Percentiles rank a stretch among this genome's conserved stretches.
These are phyloP conservation scores for Coluber constrictor DNA, from an alignment of 2,797 vertebrate species.

Conservation along the genomic window DNA sequence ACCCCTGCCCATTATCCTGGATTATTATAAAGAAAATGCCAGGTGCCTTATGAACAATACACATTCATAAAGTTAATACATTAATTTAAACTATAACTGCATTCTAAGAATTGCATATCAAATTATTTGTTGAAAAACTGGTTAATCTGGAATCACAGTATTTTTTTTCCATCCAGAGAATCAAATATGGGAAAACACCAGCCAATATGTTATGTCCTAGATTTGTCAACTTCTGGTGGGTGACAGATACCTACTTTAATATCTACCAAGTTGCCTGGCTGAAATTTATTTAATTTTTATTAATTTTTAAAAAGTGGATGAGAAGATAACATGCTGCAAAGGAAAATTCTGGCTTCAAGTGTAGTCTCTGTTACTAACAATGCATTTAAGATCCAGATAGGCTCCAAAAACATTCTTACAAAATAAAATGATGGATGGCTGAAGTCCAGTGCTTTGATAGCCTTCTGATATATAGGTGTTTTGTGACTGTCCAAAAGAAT, in stretches of 20 bases:
- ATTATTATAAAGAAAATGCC: background rate
- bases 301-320: background rate
- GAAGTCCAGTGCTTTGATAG: background rate
- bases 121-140: background rate
- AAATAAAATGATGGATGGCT: background rate
- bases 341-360: background rate
- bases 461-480: background rate
- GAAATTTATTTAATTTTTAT: background rate
- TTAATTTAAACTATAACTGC: background rate
- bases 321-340: background rate
- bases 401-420: background rate
- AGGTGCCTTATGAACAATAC: background rate
- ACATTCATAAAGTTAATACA: background rate
- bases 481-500: background rate
- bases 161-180: background rate
- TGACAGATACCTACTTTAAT: background rate
- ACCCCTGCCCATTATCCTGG: background rate
- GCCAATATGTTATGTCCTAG: background rate
- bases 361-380: background rate
- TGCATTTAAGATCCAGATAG: background rate
- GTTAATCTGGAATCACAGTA: background rate
- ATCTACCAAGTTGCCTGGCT: background rate
- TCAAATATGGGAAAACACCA: background rate
- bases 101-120: background rate
- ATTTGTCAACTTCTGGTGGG: background rate